Conservation (phyloP, 2,888 invertebrate species). For the Latrodectus elegans region DNA sequence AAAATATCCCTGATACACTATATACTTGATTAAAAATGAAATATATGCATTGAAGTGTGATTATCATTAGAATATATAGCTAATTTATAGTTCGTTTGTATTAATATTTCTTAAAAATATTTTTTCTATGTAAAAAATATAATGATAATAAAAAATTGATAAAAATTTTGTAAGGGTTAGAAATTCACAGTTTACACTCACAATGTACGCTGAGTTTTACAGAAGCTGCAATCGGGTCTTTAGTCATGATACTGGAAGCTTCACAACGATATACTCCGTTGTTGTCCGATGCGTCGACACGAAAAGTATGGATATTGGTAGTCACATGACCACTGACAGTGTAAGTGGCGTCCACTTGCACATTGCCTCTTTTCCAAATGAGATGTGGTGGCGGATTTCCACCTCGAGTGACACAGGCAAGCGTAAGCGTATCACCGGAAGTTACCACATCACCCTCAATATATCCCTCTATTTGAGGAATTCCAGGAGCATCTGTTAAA, state of each 20-base stretch:
- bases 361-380: slow-evolving; percentile 63
- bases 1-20: too few species aligned
- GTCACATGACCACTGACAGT: slow-evolving; percentile 64
- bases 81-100: too few species aligned
- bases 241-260: slow-evolving; percentile 78
- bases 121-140: too few species aligned
- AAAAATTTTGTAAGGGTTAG: background rate
- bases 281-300: slow-evolving; percentile 92
- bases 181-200: slow-evolving; percentile 71
- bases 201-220: slow-evolving; percentile 74
- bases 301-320: slow-evolving; percentile 78
- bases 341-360: slow-evolving; percentile 65
- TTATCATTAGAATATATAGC: too few species aligned
- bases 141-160: too few species aligned
- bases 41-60: too few species aligned
- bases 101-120: too few species aligned
- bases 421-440: slow-evolving; percentile 85
- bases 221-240: slow-evolving; percentile 72
- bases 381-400: slow-evolving; percentile 91
- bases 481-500: slow-evolving; percentile 90
- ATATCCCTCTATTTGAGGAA: slow-evolving; percentile 94
- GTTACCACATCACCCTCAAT: slow-evolving; percentile 87
- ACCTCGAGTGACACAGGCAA: slow-evolving; percentile 92
- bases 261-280: slow-evolving; percentile 94
- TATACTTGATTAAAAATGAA: too few species aligned